Base-by-base conservation (phyloP, 2,888 invertebrate genomes). In the Ellobium chinense region DNA sequence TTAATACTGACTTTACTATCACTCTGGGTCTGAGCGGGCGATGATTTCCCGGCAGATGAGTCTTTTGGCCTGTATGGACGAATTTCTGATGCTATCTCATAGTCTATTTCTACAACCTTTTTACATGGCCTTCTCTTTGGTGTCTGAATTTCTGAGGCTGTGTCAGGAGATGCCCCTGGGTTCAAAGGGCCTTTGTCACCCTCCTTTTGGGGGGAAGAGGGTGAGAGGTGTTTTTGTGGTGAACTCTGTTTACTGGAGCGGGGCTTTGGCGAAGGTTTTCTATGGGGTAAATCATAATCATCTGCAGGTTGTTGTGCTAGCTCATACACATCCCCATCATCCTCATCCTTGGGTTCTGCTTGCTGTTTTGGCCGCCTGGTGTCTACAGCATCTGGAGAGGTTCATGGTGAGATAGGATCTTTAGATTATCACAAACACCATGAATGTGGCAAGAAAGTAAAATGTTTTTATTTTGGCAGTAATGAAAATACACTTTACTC, bases 91-190 rank as follows among this genome's bases (percentile, higher is more conserved):
- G 75, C 80, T 7, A 70, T 69, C 29, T 80, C 80, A 69, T 80
- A 80, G 37, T 80, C 80, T 54, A 80, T 80, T 39, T 80, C 80
- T 12, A 80, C 80, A 27, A 75, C 75, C 29, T 75, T 80, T 60
- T 80, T 75, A 4, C 74, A 34, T 14, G 70, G 69, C 24, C 80
- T 75, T 29, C 46, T 73, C 31, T 39, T 68, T 34, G 21, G 54
- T 0, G 27, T 1, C 9, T 56, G 66, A 56, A 24, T 27, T 27
- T 76, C 66, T 3, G 27, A 9, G 29, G 24, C 31, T n/a, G 46
- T 21, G 24, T 74, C 74, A 31, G 62, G 29, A 9, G 34, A 24
- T 29, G 39, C 31, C 24, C 36, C 58, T 70, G 62, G 9, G n/a
- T 39, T 27, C 18, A 56, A n/a, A 9, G n/a, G 18, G 31, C 24